Evolutionary conservation across 2,113 vertebrate species (phyloP).

Genomic region (Morphnarchus princeps): DNA sequence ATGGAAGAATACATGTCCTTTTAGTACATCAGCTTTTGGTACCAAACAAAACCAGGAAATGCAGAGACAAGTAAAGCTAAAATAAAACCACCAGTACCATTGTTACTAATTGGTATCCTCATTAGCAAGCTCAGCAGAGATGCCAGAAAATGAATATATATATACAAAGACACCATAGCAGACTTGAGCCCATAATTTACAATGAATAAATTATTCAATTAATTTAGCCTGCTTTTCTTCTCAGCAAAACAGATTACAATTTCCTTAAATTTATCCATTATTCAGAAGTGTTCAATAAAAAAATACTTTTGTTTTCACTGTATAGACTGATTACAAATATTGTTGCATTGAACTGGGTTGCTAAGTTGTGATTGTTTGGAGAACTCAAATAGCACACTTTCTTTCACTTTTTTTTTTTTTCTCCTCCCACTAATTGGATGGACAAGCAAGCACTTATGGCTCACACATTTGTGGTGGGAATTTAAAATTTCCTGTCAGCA

Average conservation of each 20-base stretch:
- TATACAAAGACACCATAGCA: neutral
- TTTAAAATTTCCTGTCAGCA: neutral
- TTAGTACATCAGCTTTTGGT: neutral
- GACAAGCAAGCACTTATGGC: neutral
- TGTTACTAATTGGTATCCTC: slow-evolving; percentile 54
- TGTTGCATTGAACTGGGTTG: neutral
- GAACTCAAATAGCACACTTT: neutral
- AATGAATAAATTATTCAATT: slow-evolving; percentile 62
- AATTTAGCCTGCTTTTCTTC: slow-evolving; percentile 51
- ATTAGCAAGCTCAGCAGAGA: slow-evolving; percentile 52
- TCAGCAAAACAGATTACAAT: slow-evolving; percentile 26
- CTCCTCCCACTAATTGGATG: neutral
- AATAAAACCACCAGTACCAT: slow-evolving; percentile 1
- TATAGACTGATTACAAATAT: slow-evolving; percentile 21
- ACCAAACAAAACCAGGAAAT: neutral
- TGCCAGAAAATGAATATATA: slow-evolving; percentile 34
- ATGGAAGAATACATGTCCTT: neutral
- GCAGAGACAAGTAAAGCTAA: neutral
- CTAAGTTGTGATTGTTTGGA: neutral
- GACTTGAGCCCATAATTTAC: slow-evolving; percentile 30
- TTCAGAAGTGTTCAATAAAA: slow-evolving; percentile 31
- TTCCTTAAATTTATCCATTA: slow-evolving; percentile 45
- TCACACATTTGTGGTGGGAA: neutral
- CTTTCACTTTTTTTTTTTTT: neutral
- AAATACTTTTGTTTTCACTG: neutral